Conservation (phyloP, 2,888 invertebrate species). For the Aethes cnicana region DNA sequence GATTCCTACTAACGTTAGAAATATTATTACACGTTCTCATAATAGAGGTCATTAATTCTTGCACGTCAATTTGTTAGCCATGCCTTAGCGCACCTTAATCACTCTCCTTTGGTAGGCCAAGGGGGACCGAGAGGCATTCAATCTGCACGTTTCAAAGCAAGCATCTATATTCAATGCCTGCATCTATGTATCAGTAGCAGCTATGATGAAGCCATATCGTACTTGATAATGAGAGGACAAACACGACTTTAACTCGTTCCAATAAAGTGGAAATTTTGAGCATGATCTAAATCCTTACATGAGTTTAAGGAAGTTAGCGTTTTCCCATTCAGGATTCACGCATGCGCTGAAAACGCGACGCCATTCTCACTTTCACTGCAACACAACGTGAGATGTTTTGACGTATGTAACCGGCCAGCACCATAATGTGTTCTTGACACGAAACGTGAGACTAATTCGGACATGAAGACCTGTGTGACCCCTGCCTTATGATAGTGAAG, state of each 20-base stretch:
- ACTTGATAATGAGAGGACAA: neutral
- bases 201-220: neutral
- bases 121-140: slow-evolving; percentile 13
- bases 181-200: slow-evolving; percentile 8
- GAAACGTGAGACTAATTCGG: slow-evolving; percentile 62
- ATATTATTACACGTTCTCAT: too few species aligned
- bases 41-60: too few species aligned
- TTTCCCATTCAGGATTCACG: slow-evolving; percentile 48
- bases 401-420: slow-evolving; percentile 62
- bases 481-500: slow-evolving; percentile 74
- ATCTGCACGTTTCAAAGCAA: slow-evolving; percentile 19
- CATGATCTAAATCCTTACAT: neutral
- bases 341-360: slow-evolving; percentile 75
- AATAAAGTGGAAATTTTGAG: neutral
- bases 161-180: slow-evolving; percentile 9
- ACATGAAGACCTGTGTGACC: slow-evolving; percentile 66
- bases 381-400: slow-evolving; percentile 66
- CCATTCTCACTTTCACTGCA: slow-evolving; percentile 72
- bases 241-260: neutral
- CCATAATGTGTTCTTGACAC: slow-evolving; percentile 78
- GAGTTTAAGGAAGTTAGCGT: slow-evolving; percentile 1
- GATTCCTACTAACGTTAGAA: too few species aligned
- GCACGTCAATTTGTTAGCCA: too few species aligned
- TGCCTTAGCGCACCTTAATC: neutral
- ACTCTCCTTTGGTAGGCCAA: slow-evolving; percentile 1